These are phyloP conservation scores for Astreopora myriophthalma DNA, from an alignment of 64 coral and sea anemone species.

Conservation along the genomic window DNA sequence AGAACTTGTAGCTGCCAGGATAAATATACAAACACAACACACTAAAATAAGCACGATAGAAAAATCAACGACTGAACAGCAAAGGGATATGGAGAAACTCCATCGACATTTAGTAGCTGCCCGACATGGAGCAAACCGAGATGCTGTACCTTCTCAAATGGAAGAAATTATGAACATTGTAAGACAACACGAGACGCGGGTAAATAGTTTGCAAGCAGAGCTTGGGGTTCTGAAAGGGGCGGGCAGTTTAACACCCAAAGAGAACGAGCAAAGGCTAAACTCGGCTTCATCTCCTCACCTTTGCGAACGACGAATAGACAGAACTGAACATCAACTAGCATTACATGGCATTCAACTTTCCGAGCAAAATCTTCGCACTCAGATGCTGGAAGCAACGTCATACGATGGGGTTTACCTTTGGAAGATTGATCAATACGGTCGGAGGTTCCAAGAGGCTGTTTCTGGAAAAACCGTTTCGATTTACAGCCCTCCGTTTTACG, in stretches of 20 bases:
- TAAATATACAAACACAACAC: constrained; percentile 22
- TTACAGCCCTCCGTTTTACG: constrained; percentile 77
- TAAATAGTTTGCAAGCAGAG: neutral
- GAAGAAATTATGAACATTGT: neutral
- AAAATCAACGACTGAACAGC: neutral
- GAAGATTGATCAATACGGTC: constrained; percentile 68
- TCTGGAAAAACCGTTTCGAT: constrained; percentile 51
- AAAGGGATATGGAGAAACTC: neutral
- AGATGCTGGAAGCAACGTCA: constrained; percentile 71
- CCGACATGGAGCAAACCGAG: neutral
- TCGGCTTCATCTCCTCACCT: neutral
- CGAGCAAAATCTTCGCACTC: constrained; percentile 64
- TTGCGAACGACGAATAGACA: constrained; percentile 34
- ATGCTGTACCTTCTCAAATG: neutral
- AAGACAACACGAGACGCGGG: neutral
- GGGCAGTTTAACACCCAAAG: too few relatives aligned
- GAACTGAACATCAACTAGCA: constrained; percentile 60
- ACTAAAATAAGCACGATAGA: constrained; percentile 3
- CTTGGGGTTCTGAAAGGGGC: neutral
- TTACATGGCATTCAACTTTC: constrained; percentile 73
- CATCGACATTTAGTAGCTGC: neutral
- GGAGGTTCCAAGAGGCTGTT: constrained; percentile 49
- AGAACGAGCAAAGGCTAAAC: too few relatives aligned
- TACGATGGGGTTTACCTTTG: constrained; percentile 65
- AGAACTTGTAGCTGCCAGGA: constrained; percentile 4